Percentiles rank a stretch among this genome's conserved stretches.
Conservation (phyloP, 2,797 vertebrate genomes). For the Amazonetta brasiliensis region DNA sequence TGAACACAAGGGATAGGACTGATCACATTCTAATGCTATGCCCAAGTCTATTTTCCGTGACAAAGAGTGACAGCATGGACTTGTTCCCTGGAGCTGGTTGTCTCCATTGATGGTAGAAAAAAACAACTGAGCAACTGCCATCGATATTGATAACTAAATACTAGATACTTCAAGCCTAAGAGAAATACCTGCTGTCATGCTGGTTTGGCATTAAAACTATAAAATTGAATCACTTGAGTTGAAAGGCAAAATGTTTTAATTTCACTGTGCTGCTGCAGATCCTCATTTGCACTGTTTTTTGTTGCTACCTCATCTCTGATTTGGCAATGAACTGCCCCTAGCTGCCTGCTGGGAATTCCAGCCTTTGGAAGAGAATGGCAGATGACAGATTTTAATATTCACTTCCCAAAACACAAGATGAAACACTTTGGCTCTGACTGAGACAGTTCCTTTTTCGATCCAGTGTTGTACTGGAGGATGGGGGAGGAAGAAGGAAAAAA, state of each 20-base stretch:
- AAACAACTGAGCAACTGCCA: neutral
- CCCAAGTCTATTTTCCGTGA: neutral
- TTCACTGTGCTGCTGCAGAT: neutral
- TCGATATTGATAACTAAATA: neutral
- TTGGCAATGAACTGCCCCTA: neutral
- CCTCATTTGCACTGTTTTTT: neutral
- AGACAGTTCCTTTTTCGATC: neutral
- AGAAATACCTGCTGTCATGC: neutral
- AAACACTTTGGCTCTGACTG: neutral
- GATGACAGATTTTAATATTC: neutral
- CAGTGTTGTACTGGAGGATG: neutral
- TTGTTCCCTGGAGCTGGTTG: neutral
- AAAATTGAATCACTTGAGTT: neutral
- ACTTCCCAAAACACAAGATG: neutral
- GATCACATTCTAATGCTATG: neutral
- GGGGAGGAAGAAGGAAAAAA: neutral
- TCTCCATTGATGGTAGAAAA: neutral
- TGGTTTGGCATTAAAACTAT: neutral
- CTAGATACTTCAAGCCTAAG: neutral
- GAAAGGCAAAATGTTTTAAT: neutral
- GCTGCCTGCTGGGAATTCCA: neutral
- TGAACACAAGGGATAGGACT: neutral
- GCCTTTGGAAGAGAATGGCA: neutral
- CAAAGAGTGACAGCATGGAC: neutral
- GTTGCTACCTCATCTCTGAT: neutral